Evolutionary conservation across 1,140 invertebrate genomes (phyloP).

Genomic region (Coelopa frigida): DNA sequence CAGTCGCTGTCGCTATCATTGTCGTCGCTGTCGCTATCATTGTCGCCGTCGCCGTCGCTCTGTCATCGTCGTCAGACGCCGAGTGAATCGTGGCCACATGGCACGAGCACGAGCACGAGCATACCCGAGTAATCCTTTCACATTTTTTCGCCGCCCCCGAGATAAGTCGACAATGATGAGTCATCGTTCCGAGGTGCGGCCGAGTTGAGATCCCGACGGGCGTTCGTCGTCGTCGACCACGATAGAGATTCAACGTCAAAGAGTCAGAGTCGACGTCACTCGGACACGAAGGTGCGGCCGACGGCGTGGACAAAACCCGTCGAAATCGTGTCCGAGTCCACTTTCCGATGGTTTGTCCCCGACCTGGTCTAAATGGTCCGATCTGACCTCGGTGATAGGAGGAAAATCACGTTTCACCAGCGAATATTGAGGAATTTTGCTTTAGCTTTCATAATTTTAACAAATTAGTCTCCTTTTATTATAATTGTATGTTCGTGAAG

Average conservation of each 20-base stretch:
- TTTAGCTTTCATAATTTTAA: slow-evolving; percentile 20
- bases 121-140: slow-evolving; percentile 1
- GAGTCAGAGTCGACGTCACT: no score
- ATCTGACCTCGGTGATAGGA: slow-evolving; percentile 21
- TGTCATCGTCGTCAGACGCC: background rate
- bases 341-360: slow-evolving; percentile 1
- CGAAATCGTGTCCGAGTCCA: background rate
- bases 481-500: slow-evolving; percentile 43
- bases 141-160: background rate
- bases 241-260: no score
- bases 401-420: slow-evolving; percentile 41
- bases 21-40: background rate
- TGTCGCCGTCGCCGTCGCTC: background rate
- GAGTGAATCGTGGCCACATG: slow-evolving; percentile 6
- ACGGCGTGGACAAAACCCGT: background rate
- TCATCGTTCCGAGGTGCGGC: no score
- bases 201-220: background rate
- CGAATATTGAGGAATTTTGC: slow-evolving; percentile 44
- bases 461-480: slow-evolving; percentile 42
- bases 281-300: background rate
- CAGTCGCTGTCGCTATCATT: background rate
- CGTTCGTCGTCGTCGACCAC: background rate
- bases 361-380: no score
- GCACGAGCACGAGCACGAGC: slow-evolving; percentile 4
- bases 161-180: background rate